phyloP scores from a whole-genome alignment of 1,140 invertebrate species.

The Lysiphlebus fabarum region DNA sequence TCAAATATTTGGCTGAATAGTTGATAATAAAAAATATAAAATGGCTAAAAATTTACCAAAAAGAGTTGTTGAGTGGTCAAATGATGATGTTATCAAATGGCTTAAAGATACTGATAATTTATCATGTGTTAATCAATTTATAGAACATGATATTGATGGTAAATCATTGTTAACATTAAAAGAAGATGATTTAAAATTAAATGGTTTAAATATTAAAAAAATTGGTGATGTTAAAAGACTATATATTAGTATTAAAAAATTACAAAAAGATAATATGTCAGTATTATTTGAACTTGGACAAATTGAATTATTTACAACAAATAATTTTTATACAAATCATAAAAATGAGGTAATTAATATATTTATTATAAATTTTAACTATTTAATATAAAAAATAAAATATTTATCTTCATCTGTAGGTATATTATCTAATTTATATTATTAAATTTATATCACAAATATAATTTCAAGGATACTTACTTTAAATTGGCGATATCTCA shows the following conservation, averaged over 20 bases:
- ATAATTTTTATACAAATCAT: conserved; percentile 44
- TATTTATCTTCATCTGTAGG: too few relatives aligned
- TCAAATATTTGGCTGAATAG: too few relatives aligned
- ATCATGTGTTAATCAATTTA: conserved; percentile 45
- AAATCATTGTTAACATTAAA: conserved; percentile 69
- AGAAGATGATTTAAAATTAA: conserved; percentile 70
- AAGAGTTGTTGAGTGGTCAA: conserved; percentile 60
- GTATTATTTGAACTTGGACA: conserved; percentile 55
- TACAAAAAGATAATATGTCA: conserved; percentile 62
- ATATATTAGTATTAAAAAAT: conserved; percentile 62
- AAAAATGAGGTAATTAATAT: conserved; percentile 36
- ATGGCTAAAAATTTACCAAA: conserved; percentile 36
- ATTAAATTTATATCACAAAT: neutral
- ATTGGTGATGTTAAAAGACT: conserved; percentile 75
- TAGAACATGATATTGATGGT: conserved; percentile 71
- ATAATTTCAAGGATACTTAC: too few relatives aligned
- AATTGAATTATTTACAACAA: conserved; percentile 49
- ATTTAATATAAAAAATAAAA: too few relatives aligned
- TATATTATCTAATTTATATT: too few relatives aligned
- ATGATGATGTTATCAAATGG: conserved; percentile 63
- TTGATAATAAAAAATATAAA: too few relatives aligned
- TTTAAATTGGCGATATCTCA: too few relatives aligned
- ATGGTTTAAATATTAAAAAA: conserved; percentile 59
- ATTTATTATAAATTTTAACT: too few relatives aligned
- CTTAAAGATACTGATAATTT: conserved; percentile 58